Evolutionary conservation across 92 coral and sea anemone genomes (phyloP).

Genomic region (Porites cylindrica): DNA sequence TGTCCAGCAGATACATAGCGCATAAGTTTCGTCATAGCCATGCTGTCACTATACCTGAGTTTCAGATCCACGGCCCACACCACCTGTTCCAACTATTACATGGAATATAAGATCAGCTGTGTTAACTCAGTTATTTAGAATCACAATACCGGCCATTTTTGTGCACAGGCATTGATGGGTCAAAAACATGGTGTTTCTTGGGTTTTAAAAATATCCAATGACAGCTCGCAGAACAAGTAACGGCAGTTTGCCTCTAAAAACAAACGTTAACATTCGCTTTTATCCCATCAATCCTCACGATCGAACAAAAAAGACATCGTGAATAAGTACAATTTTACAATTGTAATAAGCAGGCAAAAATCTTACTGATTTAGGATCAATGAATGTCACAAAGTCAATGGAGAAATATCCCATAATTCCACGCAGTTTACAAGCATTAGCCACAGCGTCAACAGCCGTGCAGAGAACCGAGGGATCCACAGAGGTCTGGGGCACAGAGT

Average conservation of each 20-base stretch:
- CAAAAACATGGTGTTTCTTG: too few relatives aligned
- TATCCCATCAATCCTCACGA: too few relatives aligned
- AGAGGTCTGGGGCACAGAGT: conserved; percentile 97
- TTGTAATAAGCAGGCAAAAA: too few relatives aligned
- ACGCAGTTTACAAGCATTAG: conserved; percentile 89
- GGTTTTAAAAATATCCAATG: too few relatives aligned
- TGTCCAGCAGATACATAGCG: conserved; percentile 89
- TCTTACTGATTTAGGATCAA: conserved; percentile 91
- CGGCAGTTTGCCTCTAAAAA: too few relatives aligned
- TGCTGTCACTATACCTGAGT: conserved; percentile 91
- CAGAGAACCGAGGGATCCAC: conserved; percentile 84
- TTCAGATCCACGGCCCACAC: conserved; percentile 97
- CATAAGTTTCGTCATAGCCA: conserved; percentile 94
- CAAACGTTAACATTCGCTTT: too few relatives aligned
- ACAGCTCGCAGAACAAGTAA: too few relatives aligned
- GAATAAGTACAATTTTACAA: too few relatives aligned
- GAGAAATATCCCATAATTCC: conserved; percentile 94
- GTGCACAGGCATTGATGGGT: too few relatives aligned
- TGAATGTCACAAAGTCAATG: conserved; percentile 94
- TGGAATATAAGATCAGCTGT: neutral
- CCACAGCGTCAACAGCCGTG: conserved; percentile 77
- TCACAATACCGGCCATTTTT: too few relatives aligned
- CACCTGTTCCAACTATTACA: conserved; percentile 74
- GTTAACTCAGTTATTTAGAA: too few relatives aligned
- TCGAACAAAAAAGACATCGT: too few relatives aligned